phyloP scores from a whole-genome alignment of 2,113 vertebrate genomes.

The Bubo bubo region DNA sequence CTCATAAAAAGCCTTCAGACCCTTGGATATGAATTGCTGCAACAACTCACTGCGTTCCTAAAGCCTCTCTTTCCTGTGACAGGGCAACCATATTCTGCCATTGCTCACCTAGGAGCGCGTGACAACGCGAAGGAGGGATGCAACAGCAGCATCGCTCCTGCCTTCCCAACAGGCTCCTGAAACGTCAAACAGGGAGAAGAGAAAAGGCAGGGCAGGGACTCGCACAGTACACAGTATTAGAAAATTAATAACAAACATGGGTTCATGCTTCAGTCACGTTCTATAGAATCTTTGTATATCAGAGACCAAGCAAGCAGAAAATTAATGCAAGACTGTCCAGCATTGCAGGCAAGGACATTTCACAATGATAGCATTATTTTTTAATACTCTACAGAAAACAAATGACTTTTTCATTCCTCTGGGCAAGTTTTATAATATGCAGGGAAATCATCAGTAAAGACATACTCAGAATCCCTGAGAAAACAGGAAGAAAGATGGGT shows the following conservation, averaged over 20 bases:
- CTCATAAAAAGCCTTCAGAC: background rate
- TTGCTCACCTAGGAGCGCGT: accelerated
- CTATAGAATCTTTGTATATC: background rate
- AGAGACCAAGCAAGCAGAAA: slow-evolving; percentile 35
- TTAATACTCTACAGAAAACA: slow-evolving; percentile 23
- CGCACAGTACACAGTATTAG: accelerated
- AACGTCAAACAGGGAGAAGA: background rate
- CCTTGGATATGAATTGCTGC: background rate
- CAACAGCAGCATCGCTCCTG: background rate
- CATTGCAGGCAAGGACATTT: background rate
- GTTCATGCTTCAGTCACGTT: background rate
- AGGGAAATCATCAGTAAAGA: background rate
- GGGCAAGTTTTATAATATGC: background rate
- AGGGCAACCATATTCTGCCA: background rate
- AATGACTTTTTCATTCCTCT: slow-evolving; percentile 34
- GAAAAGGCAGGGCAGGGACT: background rate
- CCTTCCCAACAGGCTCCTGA: background rate
- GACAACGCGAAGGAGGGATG: background rate
- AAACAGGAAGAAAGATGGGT: background rate
- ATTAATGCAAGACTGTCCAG: slow-evolving; percentile 10
- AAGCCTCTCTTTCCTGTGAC: background rate
- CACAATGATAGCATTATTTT: background rate
- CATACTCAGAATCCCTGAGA: background rate
- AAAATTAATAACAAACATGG: background rate
- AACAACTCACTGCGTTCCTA: background rate